Evolutionary conservation across 2,888 invertebrate genomes (phyloP), one percentile per base, ranked within the genome.

Genomic region (Ptychoptera contaminata): DNA sequence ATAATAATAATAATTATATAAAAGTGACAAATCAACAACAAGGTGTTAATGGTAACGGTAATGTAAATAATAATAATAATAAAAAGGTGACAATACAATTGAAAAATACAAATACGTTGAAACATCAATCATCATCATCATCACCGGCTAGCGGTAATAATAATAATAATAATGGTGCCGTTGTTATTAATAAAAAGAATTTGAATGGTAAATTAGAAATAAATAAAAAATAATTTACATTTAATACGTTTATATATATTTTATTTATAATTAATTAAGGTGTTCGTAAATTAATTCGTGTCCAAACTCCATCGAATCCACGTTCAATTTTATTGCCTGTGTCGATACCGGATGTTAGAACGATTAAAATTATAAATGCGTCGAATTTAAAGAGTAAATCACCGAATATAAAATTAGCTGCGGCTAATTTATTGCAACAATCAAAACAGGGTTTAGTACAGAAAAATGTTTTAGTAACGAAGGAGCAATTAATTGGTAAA

Each of bases 291-390:
- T 41, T 54, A 14, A 50, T 54, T 36, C 54, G 52, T 12, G 50
- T 53, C 8, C 54, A 54, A 45, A 55, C 53, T 45, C 42, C 48
- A 29, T 37, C 43, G 16, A 71, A 72, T 55, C 71, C 76, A 5
- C 66, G 81, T 12, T 80, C 82, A 1, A 76, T 84, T 48, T 65
- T 83, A 12, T 66, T 84, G 16, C 83, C 83, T 1, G 76, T 82
- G 7, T 79, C 76, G 32, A 63, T 77, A 40, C 77, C 77, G 53
- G 76, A 77, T 47, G 76, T 80, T 65, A 77, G 76, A 52, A 76
- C 77, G 1, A 77, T 80, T 45, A 79, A 82, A 65, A 79, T 83
- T 45, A 74, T 82, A 43, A 81, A 80, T 53, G 74, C 79, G 1
- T 67, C 76, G 1, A 72, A 72, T 51, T 56, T 75, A 49, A 58